A percentile compares a stretch with the other conserved stretches of the same genome.
Evolutionary conservation across 2,113 vertebrate species (phyloP).

Genomic region (Trogon surrucura): DNA sequence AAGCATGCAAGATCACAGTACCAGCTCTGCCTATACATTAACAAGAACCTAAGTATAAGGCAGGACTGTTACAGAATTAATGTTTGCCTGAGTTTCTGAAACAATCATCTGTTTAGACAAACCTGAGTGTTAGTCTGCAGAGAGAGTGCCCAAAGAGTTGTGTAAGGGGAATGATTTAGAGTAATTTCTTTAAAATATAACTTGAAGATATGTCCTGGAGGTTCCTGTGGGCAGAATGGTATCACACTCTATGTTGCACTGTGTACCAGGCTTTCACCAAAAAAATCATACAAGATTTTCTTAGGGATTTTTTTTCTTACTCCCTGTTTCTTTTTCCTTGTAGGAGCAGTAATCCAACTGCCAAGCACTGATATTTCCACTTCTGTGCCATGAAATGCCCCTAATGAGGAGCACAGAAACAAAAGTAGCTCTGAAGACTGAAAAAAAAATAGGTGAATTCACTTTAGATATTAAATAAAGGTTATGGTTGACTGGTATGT

Average conservation of each 20-base stretch:
- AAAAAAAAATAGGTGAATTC: not conserved
- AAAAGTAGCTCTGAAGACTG: not conserved
- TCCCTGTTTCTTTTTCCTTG: not conserved
- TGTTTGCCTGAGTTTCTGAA: not conserved
- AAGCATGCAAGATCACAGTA: not conserved
- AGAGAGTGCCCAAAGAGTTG: not conserved
- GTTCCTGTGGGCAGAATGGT: not conserved
- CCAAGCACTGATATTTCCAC: not conserved
- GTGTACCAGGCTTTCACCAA: not conserved
- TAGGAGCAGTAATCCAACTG: not conserved
- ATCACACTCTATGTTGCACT: accelerated
- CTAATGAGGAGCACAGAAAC: not conserved
- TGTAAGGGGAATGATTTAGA: not conserved
- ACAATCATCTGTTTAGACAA: not conserved
- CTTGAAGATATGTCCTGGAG: not conserved
- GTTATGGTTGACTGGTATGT: not conserved
- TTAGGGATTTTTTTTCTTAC: not conserved
- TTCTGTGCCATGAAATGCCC: not conserved
- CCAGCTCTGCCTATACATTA: not conserved
- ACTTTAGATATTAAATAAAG: not conserved
- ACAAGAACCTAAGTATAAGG: not conserved
- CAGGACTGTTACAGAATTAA: not conserved
- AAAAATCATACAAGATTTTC: not conserved
- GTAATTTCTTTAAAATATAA: not conserved
- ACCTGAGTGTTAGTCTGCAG: not conserved